Percentiles rank a stretch among this genome's conserved stretches.
Conservation (phyloP, 2,797 vertebrate genomes). For the Iguana delicatissima region DNA sequence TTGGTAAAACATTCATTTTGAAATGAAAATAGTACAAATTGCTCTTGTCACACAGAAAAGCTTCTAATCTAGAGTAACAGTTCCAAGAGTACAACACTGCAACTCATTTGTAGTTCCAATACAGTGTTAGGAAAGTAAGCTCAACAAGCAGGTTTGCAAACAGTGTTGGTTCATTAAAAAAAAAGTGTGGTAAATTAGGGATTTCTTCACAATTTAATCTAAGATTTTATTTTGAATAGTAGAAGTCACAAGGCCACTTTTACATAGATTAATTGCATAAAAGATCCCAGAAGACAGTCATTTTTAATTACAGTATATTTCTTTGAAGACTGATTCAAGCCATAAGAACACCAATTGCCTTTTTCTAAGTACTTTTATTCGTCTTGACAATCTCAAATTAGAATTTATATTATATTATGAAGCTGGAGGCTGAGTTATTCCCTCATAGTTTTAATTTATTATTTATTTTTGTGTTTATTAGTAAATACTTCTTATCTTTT, state of each 20-base stretch:
- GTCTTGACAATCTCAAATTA: background rate
- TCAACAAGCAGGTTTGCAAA: constrained; percentile 67
- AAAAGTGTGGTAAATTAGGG: constrained; percentile 66
- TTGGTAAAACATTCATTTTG: constrained; percentile 17
- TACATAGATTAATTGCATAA: constrained; percentile 57
- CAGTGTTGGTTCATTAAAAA: constrained; percentile 49
- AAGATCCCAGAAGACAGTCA: constrained; percentile 65
- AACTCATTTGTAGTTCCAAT: constrained; percentile 43
- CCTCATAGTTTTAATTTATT: background rate
- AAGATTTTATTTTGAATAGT: constrained; percentile 60
- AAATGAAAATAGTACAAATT: constrained; percentile 42
- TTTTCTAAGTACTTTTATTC: background rate
- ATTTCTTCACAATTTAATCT: constrained; percentile 68
- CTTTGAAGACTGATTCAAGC: background rate
- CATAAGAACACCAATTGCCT: background rate
- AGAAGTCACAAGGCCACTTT: constrained; percentile 53
- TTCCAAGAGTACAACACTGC: constrained; percentile 37
- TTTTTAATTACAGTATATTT: constrained; percentile 52
- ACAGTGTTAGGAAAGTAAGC: constrained; percentile 9
- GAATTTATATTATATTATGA: constrained; percentile 4
- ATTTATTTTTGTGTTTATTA: constrained; percentile 1
- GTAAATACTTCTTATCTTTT: background rate
- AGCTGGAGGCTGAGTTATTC: constrained; percentile 1
- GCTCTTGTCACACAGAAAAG: constrained; percentile 50
- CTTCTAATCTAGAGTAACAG: constrained; percentile 9